Conservation (phyloP, 2,888 invertebrate species). For the Pterostichus niger region DNA sequence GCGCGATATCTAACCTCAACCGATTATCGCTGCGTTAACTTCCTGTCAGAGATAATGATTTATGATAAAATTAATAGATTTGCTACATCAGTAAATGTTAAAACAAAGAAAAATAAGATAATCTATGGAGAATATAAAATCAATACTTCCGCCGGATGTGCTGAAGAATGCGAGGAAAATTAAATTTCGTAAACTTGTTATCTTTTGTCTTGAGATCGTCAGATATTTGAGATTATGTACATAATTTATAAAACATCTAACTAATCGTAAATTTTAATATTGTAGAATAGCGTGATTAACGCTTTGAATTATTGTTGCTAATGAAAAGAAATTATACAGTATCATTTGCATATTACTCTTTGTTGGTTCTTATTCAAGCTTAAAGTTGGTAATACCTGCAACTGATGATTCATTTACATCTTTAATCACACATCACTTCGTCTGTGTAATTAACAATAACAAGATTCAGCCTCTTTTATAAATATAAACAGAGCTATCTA, state of each 20-base stretch:
- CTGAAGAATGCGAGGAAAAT: neutral
- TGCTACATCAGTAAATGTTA: neutral
- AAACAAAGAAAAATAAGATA: neutral
- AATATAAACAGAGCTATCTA: too few relatives aligned
- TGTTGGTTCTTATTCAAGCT: constrained; percentile 26
- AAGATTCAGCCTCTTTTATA: neutral
- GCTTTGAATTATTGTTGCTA: constrained; percentile 9
- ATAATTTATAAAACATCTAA: neutral
- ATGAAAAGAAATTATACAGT: constrained; percentile 39
- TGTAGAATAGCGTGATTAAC: constrained; percentile 3
- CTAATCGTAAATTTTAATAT: constrained; percentile 19
- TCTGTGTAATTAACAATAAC: constrained; percentile 4
- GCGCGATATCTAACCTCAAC: constrained; percentile 2
- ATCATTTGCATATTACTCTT: constrained; percentile 28
- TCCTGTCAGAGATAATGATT: neutral
- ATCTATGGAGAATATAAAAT: constrained; percentile 15
- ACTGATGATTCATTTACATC: constrained; percentile 38
- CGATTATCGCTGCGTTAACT: neutral
- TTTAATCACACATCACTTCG: neutral
- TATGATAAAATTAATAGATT: neutral
- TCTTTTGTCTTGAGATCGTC: neutral
- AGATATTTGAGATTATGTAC: neutral
- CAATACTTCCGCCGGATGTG: neutral
- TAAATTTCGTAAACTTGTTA: constrained; percentile 29
- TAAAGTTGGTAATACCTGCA: constrained; percentile 7